These are phyloP conservation scores for Busseola fusca DNA, from an alignment of 2,888 invertebrate species.

Conservation along the genomic window DNA sequence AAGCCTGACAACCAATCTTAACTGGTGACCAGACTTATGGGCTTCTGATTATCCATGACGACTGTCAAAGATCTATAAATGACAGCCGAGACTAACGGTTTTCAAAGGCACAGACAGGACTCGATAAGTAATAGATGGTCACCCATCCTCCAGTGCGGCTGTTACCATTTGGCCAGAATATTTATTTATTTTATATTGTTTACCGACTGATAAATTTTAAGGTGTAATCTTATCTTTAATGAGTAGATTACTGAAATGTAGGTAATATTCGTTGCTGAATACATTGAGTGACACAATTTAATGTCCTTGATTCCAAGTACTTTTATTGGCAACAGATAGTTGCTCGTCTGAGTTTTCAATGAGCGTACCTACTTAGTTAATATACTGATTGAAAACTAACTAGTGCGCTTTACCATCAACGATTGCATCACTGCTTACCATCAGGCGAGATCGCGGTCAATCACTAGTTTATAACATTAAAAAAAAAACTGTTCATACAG, in stretches of 20 bases:
- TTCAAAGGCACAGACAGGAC: not conserved
- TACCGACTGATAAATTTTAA: conserved; percentile 18
- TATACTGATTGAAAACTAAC: too few species aligned
- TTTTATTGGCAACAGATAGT: not conserved
- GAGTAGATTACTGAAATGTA: conserved; percentile 28
- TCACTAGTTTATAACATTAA: too few species aligned
- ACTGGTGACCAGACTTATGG: not conserved
- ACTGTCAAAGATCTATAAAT: not conserved
- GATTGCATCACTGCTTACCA: too few species aligned
- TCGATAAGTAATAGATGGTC: not conserved
- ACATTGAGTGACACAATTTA: conserved; percentile 31
- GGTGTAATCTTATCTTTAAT: conserved; percentile 41
- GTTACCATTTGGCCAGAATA: not conserved
- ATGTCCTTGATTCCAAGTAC: conserved; percentile 16
- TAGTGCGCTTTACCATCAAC: too few species aligned
- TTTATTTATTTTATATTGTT: conserved; percentile 11
- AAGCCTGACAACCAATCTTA: too few species aligned
- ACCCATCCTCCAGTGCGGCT: not conserved
- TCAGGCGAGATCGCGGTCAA: too few species aligned
- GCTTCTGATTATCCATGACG: not conserved
- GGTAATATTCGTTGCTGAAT: conserved; percentile 15
- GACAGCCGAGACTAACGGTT: not conserved
- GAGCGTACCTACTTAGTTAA: not conserved
- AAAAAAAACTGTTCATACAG: too few species aligned
- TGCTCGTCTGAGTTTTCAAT: not conserved